Evolutionary conservation across 2,797 vertebrate genomes (phyloP).

Genomic region (Sparus aurata): DNA sequence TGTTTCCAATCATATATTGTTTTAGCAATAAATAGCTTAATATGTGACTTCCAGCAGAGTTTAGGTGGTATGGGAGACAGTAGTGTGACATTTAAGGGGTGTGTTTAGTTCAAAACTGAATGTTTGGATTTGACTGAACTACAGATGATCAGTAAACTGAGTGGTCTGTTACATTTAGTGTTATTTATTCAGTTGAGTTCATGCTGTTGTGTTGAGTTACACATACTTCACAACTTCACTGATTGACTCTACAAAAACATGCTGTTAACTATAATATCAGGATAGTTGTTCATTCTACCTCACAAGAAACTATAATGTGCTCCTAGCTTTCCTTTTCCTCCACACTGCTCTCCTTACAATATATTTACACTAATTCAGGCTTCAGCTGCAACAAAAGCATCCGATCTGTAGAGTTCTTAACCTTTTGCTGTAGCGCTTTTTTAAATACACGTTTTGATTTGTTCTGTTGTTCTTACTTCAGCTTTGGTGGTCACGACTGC

Average conservation of each 20-base stretch:
- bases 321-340: background rate
- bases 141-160: background rate
- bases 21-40: background rate
- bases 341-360: background rate
- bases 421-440: background rate
- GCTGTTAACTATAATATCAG: background rate
- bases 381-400: background rate
- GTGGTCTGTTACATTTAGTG: background rate
- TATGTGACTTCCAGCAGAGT: background rate
- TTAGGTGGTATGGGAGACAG: background rate
- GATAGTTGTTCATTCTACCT: background rate
- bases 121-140: background rate
- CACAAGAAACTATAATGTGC: background rate
- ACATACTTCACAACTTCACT: background rate
- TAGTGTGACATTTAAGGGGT: too few relatives aligned
- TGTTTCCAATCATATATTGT: background rate
- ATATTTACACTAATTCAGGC: background rate
- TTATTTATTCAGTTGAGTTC: background rate
- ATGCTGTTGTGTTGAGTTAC: background rate
- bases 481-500: conserved; percentile 94
- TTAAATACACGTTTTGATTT: background rate
- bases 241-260: background rate
- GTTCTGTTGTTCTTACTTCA: conserved; percentile 69
- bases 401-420: background rate
- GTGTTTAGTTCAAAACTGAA: background rate